Evolutionary conservation across 2,888 invertebrate genomes (phyloP).

Genomic region (Cabera pusaria): DNA sequence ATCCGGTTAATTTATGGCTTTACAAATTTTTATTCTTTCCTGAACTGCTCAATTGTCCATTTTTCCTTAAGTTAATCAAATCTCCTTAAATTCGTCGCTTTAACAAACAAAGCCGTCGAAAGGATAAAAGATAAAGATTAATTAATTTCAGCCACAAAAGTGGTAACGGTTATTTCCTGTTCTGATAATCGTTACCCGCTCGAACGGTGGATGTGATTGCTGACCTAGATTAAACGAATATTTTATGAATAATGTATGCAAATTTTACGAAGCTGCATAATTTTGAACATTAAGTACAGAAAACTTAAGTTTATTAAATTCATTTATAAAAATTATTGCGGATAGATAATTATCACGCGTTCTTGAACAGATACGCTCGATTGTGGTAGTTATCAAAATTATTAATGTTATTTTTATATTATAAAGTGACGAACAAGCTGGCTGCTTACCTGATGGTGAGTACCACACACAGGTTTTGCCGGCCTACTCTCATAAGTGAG

Average conservation of each 20-base stretch:
- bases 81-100: constrained; percentile 25
- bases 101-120: constrained; percentile 23
- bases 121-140: constrained; percentile 20
- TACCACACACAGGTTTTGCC: too few relatives aligned
- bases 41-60: constrained; percentile 71
- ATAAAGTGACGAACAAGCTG: too few relatives aligned
- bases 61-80: constrained; percentile 48
- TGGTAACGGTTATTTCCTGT: constrained; percentile 6
- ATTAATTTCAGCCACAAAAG: constrained; percentile 13
- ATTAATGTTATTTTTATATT: too few relatives aligned
- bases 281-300: too few relatives aligned
- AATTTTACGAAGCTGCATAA: not conserved
- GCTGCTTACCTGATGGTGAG: too few relatives aligned
- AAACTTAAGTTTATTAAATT: not conserved
- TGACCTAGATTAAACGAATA: constrained; percentile 1
- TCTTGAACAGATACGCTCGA: constrained; percentile 13
- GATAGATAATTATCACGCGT: too few relatives aligned
- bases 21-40: constrained; percentile 78
- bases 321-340: constrained; percentile 9
- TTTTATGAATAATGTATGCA: not conserved
- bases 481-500: too few relatives aligned
- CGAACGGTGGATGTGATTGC: not conserved
- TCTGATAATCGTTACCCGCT: not conserved
- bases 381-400: constrained; percentile 32
- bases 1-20: constrained; percentile 75